Conservation (phyloP, 2,888 invertebrate genomes). For the Cyrtodaria siliqua region DNA sequence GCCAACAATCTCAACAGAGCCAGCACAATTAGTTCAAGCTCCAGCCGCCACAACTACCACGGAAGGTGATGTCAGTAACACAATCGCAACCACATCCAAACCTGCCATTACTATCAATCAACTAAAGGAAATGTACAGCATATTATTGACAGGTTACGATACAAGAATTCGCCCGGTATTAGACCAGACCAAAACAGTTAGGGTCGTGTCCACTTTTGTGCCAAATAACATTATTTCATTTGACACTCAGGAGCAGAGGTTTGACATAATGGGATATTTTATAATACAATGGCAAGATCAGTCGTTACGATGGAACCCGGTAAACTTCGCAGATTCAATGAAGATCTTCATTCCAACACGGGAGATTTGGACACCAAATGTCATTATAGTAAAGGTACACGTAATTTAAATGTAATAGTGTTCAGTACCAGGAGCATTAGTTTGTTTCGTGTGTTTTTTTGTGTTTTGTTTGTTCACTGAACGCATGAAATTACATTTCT, state of each 20-base stretch:
- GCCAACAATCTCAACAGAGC: too few species aligned
- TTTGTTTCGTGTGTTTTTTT: too few species aligned
- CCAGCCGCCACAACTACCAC: too few species aligned
- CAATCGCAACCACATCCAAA: too few species aligned
- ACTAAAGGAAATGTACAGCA: background rate
- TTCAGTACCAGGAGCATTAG: too few species aligned
- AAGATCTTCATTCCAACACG: slow-evolving; percentile 6
- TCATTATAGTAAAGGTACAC: slow-evolving; percentile 20
- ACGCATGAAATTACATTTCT: too few species aligned
- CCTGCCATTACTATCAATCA: background rate
- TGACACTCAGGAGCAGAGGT: slow-evolving; percentile 27
- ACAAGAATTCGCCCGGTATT: slow-evolving; percentile 10
- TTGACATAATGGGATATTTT: slow-evolving; percentile 26
- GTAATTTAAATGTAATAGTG: too few species aligned
- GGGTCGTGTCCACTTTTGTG: slow-evolving; percentile 2
- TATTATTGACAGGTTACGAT: background rate
- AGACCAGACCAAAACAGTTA: background rate
- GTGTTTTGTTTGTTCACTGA: too few species aligned
- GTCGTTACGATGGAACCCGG: slow-evolving; percentile 16
- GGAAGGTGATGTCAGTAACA: background rate
- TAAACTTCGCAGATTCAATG: background rate
- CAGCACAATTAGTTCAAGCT: too few species aligned
- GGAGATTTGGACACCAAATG: slow-evolving; percentile 30
- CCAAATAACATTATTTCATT: slow-evolving; percentile 20
- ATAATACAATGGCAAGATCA: slow-evolving; percentile 27